Conservation (phyloP, 2,888 invertebrate genomes). For the Drosophila pegasa region DNA sequence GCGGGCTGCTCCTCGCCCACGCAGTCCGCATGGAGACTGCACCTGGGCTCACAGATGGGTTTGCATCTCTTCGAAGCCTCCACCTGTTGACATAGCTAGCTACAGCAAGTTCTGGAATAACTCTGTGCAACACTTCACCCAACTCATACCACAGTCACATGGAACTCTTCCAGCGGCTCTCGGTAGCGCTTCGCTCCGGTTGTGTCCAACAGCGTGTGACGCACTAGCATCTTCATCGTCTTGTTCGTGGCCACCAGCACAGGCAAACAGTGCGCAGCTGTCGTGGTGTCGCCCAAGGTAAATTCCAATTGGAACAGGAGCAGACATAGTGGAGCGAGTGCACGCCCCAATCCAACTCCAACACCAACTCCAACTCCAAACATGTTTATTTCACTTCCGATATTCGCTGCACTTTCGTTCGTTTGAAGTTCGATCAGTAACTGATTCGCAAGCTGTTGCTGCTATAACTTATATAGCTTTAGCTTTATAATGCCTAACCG, state of each 20-base stretch:
- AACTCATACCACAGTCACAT: neutral
- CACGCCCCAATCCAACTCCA: neutral
- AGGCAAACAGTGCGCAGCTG: slow-evolving; percentile 1
- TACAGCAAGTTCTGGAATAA: neutral
- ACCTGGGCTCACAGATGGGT: slow-evolving; percentile 18
- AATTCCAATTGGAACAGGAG: slow-evolving; percentile 1
- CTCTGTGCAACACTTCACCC: neutral
- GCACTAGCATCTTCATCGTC: rapidly evolving
- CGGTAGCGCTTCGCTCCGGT: neutral
- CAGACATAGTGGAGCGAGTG: slow-evolving; percentile 4
- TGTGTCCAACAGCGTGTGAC: neutral
- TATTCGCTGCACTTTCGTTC: neutral
- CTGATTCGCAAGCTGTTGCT: slow-evolving; percentile 6
- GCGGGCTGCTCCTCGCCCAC: neutral
- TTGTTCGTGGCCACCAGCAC: too few species aligned
- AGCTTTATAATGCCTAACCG: slow-evolving; percentile 8
- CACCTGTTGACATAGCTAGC: neutral
- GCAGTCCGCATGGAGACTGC: slow-evolving; percentile 23
- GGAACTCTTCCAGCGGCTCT: neutral
- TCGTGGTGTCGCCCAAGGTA: neutral
- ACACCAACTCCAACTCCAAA: neutral
- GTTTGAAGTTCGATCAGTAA: slow-evolving; percentile 5
- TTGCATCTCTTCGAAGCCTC: neutral
- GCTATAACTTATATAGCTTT: slow-evolving; percentile 4
- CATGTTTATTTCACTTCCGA: slow-evolving; percentile 10